phyloP scores from a whole-genome alignment of 2,113 vertebrate species.

The Paedocypris sp. region DNA sequence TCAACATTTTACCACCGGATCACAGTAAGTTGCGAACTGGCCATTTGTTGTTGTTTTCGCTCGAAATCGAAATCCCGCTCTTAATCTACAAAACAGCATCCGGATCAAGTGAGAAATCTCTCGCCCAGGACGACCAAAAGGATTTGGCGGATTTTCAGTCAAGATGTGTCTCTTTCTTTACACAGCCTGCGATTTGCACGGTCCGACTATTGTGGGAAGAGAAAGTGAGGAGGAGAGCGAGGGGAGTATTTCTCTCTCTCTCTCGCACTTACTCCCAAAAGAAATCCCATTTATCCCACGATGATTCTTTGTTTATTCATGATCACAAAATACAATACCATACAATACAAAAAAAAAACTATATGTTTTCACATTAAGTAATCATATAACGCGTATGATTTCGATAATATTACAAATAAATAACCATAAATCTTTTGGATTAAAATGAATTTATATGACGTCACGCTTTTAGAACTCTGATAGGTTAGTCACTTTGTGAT shows the following conservation, averaged over 20 bases:
- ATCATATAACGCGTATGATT: no score
- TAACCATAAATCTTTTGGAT: no score
- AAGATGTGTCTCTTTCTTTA: slow-evolving; percentile 25
- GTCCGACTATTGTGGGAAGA: slow-evolving; percentile 32
- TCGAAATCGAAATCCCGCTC: slow-evolving; percentile 38
- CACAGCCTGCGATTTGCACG: slow-evolving; percentile 42
- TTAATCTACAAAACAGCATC: slow-evolving; percentile 13
- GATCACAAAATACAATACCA: no score
- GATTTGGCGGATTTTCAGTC: slow-evolving; percentile 1
- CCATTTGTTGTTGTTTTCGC: slow-evolving; percentile 37
- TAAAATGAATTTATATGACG: no score
- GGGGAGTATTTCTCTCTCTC: slow-evolving; percentile 31
- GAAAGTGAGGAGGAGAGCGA: slow-evolving; percentile 17
- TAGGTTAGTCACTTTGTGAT: no score
- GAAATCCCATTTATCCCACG: no score
- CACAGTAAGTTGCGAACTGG: slow-evolving; percentile 49
- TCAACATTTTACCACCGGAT: slow-evolving; percentile 47
- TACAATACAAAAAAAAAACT: no score
- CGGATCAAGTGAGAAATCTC: slow-evolving; percentile 15
- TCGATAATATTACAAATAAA: no score
- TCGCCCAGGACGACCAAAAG: slow-evolving; percentile 34
- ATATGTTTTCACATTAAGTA: no score
- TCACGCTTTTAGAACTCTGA: no score
- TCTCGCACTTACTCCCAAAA: no score
- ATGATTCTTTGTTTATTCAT: no score